Base-by-base conservation (phyloP, 2,888 invertebrate species). In the Lamellibrachia columna region DNA sequence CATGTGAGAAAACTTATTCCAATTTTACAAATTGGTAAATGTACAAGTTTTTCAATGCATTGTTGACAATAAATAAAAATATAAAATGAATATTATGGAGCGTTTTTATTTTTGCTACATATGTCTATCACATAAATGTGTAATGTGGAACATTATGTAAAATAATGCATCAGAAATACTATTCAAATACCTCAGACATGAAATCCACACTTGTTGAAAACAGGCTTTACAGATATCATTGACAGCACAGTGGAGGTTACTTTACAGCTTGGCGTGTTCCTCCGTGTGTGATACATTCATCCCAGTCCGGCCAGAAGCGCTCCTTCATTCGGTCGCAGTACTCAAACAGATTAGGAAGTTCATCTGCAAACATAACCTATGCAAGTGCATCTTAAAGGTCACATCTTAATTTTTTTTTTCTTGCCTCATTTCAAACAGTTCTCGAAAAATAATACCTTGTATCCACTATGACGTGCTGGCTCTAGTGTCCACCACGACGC, bases 291-390 rank as follows among this genome's bases (percentile, higher is more conserved):
- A 92, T 93, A 75, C 91, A 92, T 28, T 94, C 93, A 15, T 96
- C 95, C 96, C 96, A 96, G 94, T 96, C 96, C 0, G 96, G 95
- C 96, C 96, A 96, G 92, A 94, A 96, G 28, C 93, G 93, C 7
- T 94, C 95, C 93, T 95, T 96, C 95, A 96, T 96, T 60, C 95
- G 93, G 11, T 95, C 94, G 92, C 95, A 95, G 93, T 96, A 96
- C 3, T 93, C 94, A 2, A 95, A 94, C 9, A 96, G 93, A 93
- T 96, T 96, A 1, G 93, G 93, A 58, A 95, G 94, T 58, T 96
- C 94, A 53, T 95, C 96, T 96, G 94, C 52, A 94, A 94, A 91
- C 93, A 60, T 93, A 93, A 92, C 6, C 40, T n/a, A 75, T 75
- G 75, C 75, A 15, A 15, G 22, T 15, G 22, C 11, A 15, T 75